Base-by-base conservation (phyloP, 2,888 invertebrate genomes). In the Neelides folsomi region DNA sequence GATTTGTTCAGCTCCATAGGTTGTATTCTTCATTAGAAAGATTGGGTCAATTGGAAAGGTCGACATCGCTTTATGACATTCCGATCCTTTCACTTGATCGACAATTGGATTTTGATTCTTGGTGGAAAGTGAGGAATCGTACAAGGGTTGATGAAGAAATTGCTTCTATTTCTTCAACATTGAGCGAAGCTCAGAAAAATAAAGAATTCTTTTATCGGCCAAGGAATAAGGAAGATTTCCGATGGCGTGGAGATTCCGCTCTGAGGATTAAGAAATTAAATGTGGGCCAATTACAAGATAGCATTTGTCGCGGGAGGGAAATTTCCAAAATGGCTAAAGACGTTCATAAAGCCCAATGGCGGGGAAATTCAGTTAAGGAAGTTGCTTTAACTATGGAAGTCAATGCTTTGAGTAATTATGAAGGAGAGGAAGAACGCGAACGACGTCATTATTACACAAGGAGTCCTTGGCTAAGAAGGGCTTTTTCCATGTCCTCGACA, bases 21-120 rank as follows among this genome's bases (percentile, higher is more conserved):
- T 87, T 92, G 68, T 93, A 90, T 68, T 76, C 80, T 35, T 86
- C 83, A 60, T 74, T 93, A 55, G 90, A 90, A 70, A 77, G 88
- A 64, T 81, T 92, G 46, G 83, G 83, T 0, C 80, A 87, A 65
- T 70, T 90, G 52, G 89, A 90, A 71, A 78, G 79, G 60, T 79
- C 81, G n/a, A 60, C 62, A 2, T 59, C 59, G 15, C 51, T 60
- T 37, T 61, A 58, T 50, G 64, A 65, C 35, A 57, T 64, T 44
- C 64, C 84, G 1, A 75, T 86, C 63, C 76, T 79, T 62, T 80
- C 76, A 69, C 82, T 84, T 66, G 82, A 83, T 64, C 86, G 86
- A 68, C 81, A 86, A 9, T 80, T 88, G 55, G 87, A 88, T 71
- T 89, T 83, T 67, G 88, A 89, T 60, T 77, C 86, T 52, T 89